Conservation (phyloP, 2,888 invertebrate species). For the Lasius platythorax region DNA sequence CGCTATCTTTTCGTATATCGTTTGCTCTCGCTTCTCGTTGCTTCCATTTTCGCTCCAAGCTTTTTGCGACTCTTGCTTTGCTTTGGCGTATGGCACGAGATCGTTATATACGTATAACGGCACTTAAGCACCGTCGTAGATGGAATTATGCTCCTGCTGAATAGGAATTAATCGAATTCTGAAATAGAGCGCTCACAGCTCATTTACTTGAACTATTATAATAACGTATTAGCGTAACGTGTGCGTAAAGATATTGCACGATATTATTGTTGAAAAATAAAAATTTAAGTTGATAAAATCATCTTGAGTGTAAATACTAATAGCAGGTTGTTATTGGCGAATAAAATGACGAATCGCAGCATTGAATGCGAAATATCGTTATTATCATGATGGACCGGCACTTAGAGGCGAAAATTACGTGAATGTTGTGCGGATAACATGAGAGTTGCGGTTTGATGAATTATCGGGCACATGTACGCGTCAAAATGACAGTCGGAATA, state of each 20-base stretch:
- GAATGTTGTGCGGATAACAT: not conserved
- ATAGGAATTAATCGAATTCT: conserved; percentile 24
- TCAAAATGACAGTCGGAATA: not conserved
- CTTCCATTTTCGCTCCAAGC: not conserved
- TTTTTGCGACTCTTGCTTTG: conserved; percentile 7
- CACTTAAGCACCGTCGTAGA: conserved; percentile 19
- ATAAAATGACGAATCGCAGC: not conserved
- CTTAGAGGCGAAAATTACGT: not conserved
- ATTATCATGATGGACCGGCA: not conserved
- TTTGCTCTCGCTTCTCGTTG: conserved; percentile 1
- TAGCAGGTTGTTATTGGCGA: not conserved
- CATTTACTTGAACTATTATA: not conserved
- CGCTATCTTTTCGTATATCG: not conserved
- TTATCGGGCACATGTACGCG: not conserved
- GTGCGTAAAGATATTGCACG: not conserved
- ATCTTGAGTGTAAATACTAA: not conserved
- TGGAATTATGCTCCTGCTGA: conserved; percentile 38
- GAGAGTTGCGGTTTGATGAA: conserved; percentile 10
- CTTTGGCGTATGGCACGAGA: not conserved
- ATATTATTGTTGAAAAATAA: not conserved
- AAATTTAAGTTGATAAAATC: not conserved
- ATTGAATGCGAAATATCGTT: not conserved
- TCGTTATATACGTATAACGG: conserved; percentile 23
- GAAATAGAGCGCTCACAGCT: conserved; percentile 3
- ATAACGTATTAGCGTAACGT: no score